Evolutionary conservation across 2,888 invertebrate species (phyloP).

Genomic region (Labia minor): DNA sequence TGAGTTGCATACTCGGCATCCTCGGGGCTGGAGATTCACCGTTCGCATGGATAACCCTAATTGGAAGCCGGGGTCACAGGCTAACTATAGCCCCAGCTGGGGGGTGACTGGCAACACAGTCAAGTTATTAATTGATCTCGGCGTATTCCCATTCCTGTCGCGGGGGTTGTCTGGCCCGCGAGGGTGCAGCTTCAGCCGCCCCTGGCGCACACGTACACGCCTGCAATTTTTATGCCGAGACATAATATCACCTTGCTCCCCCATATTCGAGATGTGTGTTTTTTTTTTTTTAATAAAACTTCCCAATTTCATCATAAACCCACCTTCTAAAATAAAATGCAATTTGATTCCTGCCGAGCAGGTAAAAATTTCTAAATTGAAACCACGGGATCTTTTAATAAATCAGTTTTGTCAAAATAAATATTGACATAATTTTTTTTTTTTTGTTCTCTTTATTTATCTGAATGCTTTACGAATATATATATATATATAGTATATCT

Average conservation of each 20-base stretch:
- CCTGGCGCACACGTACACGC: not conserved
- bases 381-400: too few relatives aligned
- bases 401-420: too few relatives aligned
- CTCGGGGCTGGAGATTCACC: not conserved
- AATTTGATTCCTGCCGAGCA: too few relatives aligned
- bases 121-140: not conserved
- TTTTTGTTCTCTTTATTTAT: too few relatives aligned
- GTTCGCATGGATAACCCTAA: not conserved
- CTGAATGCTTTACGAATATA: too few relatives aligned
- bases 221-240: not conserved
- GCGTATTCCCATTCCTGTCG: not conserved
- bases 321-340: too few relatives aligned
- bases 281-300: not conserved
- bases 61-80: not conserved
- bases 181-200: not conserved
- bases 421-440: too few relatives aligned
- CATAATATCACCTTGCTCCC: not conserved
- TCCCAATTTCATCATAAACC: too few relatives aligned
- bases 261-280: not conserved
- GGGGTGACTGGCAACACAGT: not conserved
- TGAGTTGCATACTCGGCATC: not conserved
- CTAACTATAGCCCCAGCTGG: not conserved
- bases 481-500: too few relatives aligned
- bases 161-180: not conserved
- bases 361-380: too few relatives aligned